Base-by-base conservation (phyloP, 1,140 invertebrate species). In the Dolichoris vasculosae region DNA sequence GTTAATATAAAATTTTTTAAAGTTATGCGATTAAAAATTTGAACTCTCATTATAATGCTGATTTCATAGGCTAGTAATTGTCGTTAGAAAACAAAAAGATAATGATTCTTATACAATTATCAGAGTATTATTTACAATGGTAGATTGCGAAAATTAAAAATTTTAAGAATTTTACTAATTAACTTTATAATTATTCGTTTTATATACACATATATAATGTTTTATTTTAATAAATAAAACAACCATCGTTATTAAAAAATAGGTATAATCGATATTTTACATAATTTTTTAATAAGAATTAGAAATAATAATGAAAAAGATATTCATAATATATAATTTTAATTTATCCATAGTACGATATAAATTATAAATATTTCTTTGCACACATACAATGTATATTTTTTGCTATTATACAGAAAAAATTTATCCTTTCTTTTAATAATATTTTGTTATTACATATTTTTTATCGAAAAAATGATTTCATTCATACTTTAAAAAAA, bases 41-140 rank as follows among this genome's bases (percentile, higher is more conserved):
- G 51, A 75, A 75, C 38, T 38, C 23, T 40, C 38, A 2, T 32
- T 80, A 35, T 38, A 30, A 67, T 81, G 67, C 40, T 30, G 78
- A 67, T 81, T 69, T 69, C 78, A 63, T 35, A 40, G 46, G 46
- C 67, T 38, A 81, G 67, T 81, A 81, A 67, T 81, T 81, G 63
- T 46, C 67, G 59, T 81, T 26, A 63, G 38, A 46, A 40, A 59
- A 26, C 23, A 63, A 51, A 26, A 38, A 0, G 78, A 80, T 40
- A 79, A 63, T 20, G 32, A 46, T 81, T 67, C 32, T 40, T 43
- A 13, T 9, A 63, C n/a, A 63, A 81, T 81, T 81, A 67, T 81
- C 78, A n/a, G 40, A 13, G 63, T 9, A 67, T 67, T 67, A 64
- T 67, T 75, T 69, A 17, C 67, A 7, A n/a, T 32, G 32, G 13